Percentiles rank a stretch among this genome's conserved stretches.
Evolutionary conservation across 2,797 vertebrate species (phyloP).

Genomic region (Bovichtus variegatus): DNA sequence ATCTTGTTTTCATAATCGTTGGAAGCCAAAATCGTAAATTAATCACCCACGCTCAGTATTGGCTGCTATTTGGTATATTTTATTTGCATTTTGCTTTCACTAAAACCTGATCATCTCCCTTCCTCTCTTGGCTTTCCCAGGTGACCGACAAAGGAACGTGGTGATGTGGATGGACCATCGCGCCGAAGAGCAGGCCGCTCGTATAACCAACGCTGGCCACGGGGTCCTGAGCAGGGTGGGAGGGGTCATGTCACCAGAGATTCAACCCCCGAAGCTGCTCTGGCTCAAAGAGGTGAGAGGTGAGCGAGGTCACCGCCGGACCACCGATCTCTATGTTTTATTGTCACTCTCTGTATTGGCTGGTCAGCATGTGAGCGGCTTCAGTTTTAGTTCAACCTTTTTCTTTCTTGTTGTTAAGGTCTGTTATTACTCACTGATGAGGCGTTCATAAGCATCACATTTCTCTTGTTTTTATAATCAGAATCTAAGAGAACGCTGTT

Average conservation of each 20-base stretch:
- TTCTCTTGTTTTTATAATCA: conserved; percentile 39
- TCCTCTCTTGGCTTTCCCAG: conserved; percentile 70
- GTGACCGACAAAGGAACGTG: conserved; percentile 87
- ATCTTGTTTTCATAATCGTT: no score
- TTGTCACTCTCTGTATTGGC: conserved; percentile 20
- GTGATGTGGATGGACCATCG: conserved; percentile 99
- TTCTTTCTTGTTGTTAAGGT: neutral
- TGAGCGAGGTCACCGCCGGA: conserved; percentile 61
- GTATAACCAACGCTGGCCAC: conserved; percentile 89
- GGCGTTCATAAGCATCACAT: neutral
- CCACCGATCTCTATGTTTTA: conserved; percentile 29
- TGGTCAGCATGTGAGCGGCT: conserved; percentile 15
- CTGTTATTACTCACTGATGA: neutral
- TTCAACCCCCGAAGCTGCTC: conserved; percentile 97
- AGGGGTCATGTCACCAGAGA: conserved; percentile 96
- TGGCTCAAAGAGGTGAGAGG: conserved; percentile 97
- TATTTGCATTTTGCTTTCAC: neutral
- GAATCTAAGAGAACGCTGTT: conserved; percentile 87
- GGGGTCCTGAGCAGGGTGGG: conserved; percentile 88
- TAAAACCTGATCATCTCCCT: neutral
- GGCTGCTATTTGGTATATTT: neutral
- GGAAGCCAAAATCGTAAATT: no score
- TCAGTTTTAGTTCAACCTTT: neutral
- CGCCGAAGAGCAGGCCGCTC: conserved; percentile 88
- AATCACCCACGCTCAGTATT: no score